Base-by-base conservation (phyloP, 1,140 invertebrate species). In the Drosophila miranda region DNA sequence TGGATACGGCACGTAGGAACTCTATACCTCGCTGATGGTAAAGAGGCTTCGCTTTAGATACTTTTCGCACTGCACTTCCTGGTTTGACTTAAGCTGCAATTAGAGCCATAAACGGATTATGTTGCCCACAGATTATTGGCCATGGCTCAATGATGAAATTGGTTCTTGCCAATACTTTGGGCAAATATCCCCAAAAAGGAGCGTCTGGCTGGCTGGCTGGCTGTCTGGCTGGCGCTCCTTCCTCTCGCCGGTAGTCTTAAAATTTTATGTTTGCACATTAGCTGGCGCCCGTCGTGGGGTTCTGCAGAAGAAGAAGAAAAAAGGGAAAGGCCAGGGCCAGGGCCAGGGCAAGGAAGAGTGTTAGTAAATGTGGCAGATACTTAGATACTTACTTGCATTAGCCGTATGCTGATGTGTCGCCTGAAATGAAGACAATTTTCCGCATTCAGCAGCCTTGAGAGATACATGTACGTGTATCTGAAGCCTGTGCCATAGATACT, bases 21-120 rank as follows among this genome's bases (percentile, higher is more conserved):
- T 90, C 89, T 90, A 90, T 90, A 90, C 89, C 89, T 90, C 89
- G 89, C 89, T 90, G 38, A 90, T 90, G 89, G 89, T 74, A 86
- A 74, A 76, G 59, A 90, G 89, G 67, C 83, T 79, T 88, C 83
- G 83, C 21, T 69, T 48, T 23, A 44, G 13, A 38, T 49, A 13
- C n/a, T 44, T 50, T 45, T 34, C 23, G 44, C 60, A 63, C 46
- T 66, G 58, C 58, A 71, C 51, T 60, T 70, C 73, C 76, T 54
- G 52, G 86, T 80, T 62, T 74, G 74, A 61, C 55, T 78, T 78
- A 87, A 86, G 81, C 81, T 81, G 34, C 82, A 86, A 86, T 86
- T 86, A 87, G 84, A 86, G 74, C 59, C 73, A 77, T 86, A 81
- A 86, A 86, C 81, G 78, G 81, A 86, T 86, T 86, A 86, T 75